phyloP scores from a whole-genome alignment of 2,888 invertebrate species.

The Abrostola triplasia region DNA sequence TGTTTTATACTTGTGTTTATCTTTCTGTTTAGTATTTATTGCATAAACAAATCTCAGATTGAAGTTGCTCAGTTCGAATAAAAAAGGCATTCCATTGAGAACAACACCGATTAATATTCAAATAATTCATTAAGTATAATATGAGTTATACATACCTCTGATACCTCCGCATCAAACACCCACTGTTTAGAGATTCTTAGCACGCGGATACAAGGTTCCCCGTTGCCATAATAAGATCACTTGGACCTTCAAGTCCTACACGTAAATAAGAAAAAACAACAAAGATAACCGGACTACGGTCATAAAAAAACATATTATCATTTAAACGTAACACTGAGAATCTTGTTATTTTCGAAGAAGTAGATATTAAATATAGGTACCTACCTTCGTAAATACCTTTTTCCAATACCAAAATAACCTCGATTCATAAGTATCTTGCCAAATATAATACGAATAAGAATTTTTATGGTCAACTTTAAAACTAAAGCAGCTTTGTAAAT shows the following conservation, averaged over 20 bases:
- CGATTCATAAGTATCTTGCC: neutral
- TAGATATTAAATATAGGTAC: neutral
- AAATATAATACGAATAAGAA: neutral
- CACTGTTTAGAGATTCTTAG: constrained; percentile 62
- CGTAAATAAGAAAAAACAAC: constrained; percentile 61
- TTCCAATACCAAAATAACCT: neutral
- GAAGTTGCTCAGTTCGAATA: constrained; percentile 4
- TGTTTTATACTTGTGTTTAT: constrained; percentile 45
- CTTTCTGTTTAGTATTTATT: constrained; percentile 12
- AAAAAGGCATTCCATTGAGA: constrained; percentile 56
- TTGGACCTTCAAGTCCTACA: constrained; percentile 71
- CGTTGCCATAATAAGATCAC: constrained; percentile 64
- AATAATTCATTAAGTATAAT: constrained; percentile 59
- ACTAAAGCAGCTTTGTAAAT: too few species aligned
- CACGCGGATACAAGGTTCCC: constrained; percentile 60
- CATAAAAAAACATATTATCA: constrained; percentile 37
- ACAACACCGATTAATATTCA: constrained; percentile 66
- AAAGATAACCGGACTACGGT: constrained; percentile 57
- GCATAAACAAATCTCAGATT: constrained; percentile 2
- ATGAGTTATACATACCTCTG: constrained; percentile 51
- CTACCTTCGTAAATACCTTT: neutral
- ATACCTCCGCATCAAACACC: constrained; percentile 51
- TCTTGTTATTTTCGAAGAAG: constrained; percentile 1
- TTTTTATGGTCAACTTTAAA: too few species aligned
- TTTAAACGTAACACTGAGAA: constrained; percentile 9